phyloP scores from a whole-genome alignment of 2,113 vertebrate species.

The Acanthochromis polyacanthus region DNA sequence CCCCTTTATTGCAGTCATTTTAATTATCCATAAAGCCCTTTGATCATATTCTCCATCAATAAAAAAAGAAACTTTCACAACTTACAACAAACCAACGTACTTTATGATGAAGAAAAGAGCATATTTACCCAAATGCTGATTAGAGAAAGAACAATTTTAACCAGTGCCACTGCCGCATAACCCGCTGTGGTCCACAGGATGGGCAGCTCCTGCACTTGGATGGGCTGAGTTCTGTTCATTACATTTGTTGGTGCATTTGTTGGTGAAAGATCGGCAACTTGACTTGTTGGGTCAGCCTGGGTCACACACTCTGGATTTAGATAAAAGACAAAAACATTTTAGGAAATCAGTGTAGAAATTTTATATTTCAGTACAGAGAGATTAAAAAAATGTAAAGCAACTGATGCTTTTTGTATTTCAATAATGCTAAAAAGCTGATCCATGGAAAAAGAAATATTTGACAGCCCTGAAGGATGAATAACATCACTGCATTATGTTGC shows the following conservation, averaged over 20 bases:
- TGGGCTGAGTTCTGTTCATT: background rate
- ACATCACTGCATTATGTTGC: no score
- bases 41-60: background rate
- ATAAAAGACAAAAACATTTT: background rate
- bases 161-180: constrained; percentile 42
- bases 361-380: background rate
- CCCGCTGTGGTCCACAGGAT: constrained; percentile 43
- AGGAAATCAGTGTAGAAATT: background rate
- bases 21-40: background rate
- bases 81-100: background rate
- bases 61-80: background rate
- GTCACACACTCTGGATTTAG: constrained; percentile 56
- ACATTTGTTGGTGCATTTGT: background rate
- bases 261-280: no score
- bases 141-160: constrained; percentile 74
- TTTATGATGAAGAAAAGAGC: background rate
- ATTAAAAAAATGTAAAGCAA: no score
- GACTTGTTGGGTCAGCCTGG: background rate
- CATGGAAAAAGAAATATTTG: no score
- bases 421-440: no score
- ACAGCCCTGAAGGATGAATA: no score
- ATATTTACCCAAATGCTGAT: constrained; percentile 73
- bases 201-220: constrained; percentile 23
- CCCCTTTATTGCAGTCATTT: background rate
- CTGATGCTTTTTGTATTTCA: no score